Percentiles rank a stretch among this genome's conserved stretches.
phyloP scores from a whole-genome alignment of 2,113 vertebrate species.

The Ammodramus savannarum region DNA sequence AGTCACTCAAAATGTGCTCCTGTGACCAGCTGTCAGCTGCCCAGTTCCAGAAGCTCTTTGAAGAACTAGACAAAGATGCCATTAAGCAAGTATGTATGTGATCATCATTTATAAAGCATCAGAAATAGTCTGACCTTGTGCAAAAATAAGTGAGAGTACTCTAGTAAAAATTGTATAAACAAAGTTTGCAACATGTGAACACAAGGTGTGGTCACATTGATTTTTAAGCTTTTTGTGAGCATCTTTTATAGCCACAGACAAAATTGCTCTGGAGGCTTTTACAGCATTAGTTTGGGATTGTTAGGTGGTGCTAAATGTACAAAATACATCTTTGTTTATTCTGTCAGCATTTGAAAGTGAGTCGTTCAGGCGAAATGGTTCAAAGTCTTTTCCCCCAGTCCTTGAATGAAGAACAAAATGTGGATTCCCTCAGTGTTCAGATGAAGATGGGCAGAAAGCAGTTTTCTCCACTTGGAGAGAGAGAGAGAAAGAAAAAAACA shows the following conservation, averaged over 20 bases:
- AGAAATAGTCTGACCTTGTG: neutral
- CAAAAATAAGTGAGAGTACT: neutral
- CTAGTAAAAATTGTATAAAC: neutral
- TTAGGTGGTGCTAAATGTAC: neutral
- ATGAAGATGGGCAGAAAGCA: neutral
- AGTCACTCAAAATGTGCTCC: slow-evolving; percentile 62
- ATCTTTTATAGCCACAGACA: neutral
- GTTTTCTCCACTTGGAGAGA: neutral
- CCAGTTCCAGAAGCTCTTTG: slow-evolving; percentile 85
- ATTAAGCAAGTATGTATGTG: slow-evolving; percentile 72
- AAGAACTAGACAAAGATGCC: slow-evolving; percentile 84
- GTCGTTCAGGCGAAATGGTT: neutral
- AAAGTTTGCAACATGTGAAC: neutral
- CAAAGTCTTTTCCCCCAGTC: neutral
- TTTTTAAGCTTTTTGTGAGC: neutral
- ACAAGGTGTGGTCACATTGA: neutral
- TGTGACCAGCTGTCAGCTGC: slow-evolving; percentile 69
- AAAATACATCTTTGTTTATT: neutral
- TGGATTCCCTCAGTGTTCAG: neutral
- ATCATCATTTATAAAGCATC: neutral
- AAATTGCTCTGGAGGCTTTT: neutral
- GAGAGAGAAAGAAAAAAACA: neutral
- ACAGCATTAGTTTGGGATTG: neutral
- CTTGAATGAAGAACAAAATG: neutral
- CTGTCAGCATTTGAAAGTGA: neutral